Base-by-base conservation (phyloP, 1,140 invertebrate genomes). In the Ceratitis capitata region DNA sequence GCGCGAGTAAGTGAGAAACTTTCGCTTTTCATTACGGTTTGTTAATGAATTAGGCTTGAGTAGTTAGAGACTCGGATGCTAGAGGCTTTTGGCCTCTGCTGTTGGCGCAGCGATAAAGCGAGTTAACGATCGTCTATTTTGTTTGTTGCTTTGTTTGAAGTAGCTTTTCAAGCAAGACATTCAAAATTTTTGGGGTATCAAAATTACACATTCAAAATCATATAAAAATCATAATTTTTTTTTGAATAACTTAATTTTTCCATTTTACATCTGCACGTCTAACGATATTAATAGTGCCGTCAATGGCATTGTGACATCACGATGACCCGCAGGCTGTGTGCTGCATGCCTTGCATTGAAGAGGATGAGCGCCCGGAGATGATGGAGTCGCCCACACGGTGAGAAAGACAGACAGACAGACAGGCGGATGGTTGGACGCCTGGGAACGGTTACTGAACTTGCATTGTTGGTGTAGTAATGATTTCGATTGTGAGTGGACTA, bases 21-120 rank as follows among this genome's bases (percentile, higher is more conserved):
- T 69, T 69, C 61, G 61, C 61, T 69, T 69, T 69, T 69, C 61
- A 69, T 39, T 69, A 39, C 32, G 32, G 32, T 69, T 69, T 69
- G 61, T 69, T 69, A 69, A 69, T 69, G 61, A 39, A 69, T 14
- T 61, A 32, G 58, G 58, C 58, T 61, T 61, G 58, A 61, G 39
- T 69, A 69, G n/a, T n/a, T n/a, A n/a, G n/a, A n/a, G 61, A 32
- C 61, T 35, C 39, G n/a, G 14, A n/a, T 32, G 61, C 61, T 19
- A 14, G 61, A 32, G 61, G 61, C 61, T 69, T 69, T 69, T 69
- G 61, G 61, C 61, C 61, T 69, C 39, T 69, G 61, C 32, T 6
- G 32, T 53, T 39, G 61, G 61, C 61, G 29, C 29, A 64, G 26
- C 35, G 51, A 16, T 53, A 53, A 53, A 4, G 16, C 19, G 26